Conservation (phyloP, 2,797 vertebrate species). For the Onychomys arenicola region DNA sequence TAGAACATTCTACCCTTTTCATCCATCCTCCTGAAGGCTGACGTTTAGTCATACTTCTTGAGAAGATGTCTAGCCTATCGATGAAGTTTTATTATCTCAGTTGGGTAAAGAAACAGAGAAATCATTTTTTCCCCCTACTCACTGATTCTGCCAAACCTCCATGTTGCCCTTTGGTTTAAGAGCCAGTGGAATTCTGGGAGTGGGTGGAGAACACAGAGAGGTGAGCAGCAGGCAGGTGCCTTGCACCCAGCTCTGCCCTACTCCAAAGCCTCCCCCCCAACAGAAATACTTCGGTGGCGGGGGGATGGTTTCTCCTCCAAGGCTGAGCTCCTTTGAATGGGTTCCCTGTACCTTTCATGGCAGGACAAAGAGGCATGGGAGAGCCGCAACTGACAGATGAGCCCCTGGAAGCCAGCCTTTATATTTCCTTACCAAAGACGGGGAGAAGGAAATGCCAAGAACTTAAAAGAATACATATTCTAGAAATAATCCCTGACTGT, state of each 20-base stretch:
- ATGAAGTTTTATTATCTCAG: not conserved
- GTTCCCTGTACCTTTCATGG: not conserved
- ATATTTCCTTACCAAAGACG: conserved; percentile 30
- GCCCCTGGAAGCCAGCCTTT: not conserved
- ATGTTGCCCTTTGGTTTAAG: not conserved
- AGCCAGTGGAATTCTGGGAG: not conserved
- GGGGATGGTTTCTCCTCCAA: conserved; percentile 24
- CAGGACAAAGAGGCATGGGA: not conserved
- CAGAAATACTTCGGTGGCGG: conserved; percentile 19
- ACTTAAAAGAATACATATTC: conserved; percentile 60
- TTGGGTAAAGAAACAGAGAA: not conserved
- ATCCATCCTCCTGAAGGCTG: not conserved
- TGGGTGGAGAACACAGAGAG: not conserved
- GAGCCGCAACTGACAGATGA: not conserved
- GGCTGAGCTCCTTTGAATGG: not conserved
- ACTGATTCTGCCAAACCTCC: not conserved
- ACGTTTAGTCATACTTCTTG: not conserved
- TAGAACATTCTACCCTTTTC: not conserved
- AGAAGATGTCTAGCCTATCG: not conserved
- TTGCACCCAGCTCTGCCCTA: not conserved
- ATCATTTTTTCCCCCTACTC: not conserved
- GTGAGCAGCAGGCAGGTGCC: not conserved
- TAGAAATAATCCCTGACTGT: conserved; percentile 46
- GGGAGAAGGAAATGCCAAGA: conserved; percentile 1
- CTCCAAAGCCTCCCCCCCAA: not conserved